Evolutionary conservation across 2,888 invertebrate species (phyloP), one percentile per base, ranked within the genome.

Genomic region (Neoaliturus tenellus): DNA sequence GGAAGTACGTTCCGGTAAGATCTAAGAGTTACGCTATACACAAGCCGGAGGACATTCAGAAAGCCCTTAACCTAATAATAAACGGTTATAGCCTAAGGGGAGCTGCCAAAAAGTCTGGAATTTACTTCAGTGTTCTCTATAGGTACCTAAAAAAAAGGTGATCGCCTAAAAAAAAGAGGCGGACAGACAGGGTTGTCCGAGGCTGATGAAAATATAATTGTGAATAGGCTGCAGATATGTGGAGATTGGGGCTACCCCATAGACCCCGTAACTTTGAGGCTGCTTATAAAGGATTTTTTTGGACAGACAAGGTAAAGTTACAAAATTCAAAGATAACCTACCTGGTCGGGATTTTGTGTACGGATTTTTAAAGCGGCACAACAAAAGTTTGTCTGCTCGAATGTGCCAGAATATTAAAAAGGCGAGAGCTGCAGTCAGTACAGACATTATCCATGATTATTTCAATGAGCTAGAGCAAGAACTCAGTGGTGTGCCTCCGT

Each of bases 291-390:
- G 25, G 71, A 55, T 2, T 75, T 58, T n/a, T 39, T 71, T 84
- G 8, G 71, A 83, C 41, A 71, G 80, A 35, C n/a, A 62, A 81
- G 82, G 84, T 8, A 80, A 33, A 28, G 23, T 69, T 55, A 58
- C 80, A 17, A 73, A 23, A 28, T 88, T 88, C 83, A 86, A 84
- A 83, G 84, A 88, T 82, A 88, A 88, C 83, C 31, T 87, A 28
- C 87, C 88, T 31, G 88, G 88, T 28, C 73, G 81, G 51, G 87
- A 88, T 31, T 89, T 87, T 86, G 71, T 85, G 0, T 84, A 82
- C 39, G 69, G 80, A 17, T 87, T 87, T 55, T 80, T 87, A 71
- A 85, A 83, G 14, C 58, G 87, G 75, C 80, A 86, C 71, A 41
- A 33, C 5, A 73, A 39, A 48, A 67, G 41, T 41, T 48, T 87